phyloP scores from a whole-genome alignment of 37 sponge, comb jelly and placozoan species.

The Agelas oroides region DNA sequence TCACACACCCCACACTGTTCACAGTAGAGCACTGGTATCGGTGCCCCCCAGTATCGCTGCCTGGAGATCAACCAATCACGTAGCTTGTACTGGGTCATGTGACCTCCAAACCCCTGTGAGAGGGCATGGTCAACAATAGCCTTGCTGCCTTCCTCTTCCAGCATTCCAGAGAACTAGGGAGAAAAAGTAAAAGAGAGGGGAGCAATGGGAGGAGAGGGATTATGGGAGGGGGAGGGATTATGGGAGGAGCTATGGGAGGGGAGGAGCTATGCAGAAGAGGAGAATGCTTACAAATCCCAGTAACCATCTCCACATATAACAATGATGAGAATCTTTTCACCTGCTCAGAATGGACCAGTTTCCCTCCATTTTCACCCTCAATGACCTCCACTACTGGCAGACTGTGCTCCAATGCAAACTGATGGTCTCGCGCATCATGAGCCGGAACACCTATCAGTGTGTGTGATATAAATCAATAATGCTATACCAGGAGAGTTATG shows the following conservation, averaged over 20 bases:
- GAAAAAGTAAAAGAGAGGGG: too few species aligned
- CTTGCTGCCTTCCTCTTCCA: constrained; percentile 27
- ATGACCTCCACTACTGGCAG: constrained; percentile 48
- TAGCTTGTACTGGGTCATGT: constrained; percentile 68
- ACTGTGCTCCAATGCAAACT: constrained; percentile 57
- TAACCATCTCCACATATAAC: background rate
- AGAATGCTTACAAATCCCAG: too few species aligned
- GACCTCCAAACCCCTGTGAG: constrained; percentile 49
- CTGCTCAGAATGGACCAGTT: constrained; percentile 35
- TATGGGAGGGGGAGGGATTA: too few species aligned
- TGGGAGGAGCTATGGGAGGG: too few species aligned
- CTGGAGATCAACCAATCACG: constrained; percentile 92
- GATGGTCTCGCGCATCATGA: constrained; percentile 72
- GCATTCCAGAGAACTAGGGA: constrained; percentile 53
- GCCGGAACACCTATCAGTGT: constrained; percentile 68
- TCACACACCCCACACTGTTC: constrained; percentile 71
- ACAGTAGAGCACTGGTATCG: constrained; percentile 86
- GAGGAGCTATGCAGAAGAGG: too few species aligned
- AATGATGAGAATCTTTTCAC: background rate
- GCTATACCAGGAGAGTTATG: too few species aligned
- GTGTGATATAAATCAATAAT: too few species aligned
- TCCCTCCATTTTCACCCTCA: constrained; percentile 1
- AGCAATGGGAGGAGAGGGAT: too few species aligned
- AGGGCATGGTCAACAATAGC: constrained; percentile 54
- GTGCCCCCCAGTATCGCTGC: constrained; percentile 93